Evolutionary conservation across 2,797 vertebrate genomes (phyloP).

Genomic region (Xerus rutilus): DNA sequence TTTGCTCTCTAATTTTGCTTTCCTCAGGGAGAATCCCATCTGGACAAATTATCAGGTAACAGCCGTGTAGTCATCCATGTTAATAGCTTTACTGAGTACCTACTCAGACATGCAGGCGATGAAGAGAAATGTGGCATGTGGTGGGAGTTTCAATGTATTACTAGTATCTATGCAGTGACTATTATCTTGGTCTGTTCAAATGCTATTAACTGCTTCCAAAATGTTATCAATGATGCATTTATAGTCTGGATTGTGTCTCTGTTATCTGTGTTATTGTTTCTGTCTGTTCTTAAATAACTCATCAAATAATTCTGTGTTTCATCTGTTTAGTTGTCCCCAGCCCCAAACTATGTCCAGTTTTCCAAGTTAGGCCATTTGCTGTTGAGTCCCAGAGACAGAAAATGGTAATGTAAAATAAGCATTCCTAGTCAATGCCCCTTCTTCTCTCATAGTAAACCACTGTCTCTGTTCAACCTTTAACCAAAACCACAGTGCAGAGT

Average conservation of each 20-base stretch:
- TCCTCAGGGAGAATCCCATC: slow-evolving; percentile 11
- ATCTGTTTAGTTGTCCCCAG: slow-evolving; percentile 62
- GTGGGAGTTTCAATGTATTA: neutral
- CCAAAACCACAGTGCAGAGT: slow-evolving; percentile 49
- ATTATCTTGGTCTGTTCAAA: slow-evolving; percentile 69
- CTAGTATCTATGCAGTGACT: slow-evolving; percentile 23
- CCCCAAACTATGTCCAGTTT: neutral
- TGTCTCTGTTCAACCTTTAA: slow-evolving; percentile 57
- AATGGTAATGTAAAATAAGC: neutral
- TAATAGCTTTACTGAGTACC: slow-evolving; percentile 87
- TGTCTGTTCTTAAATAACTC: slow-evolving; percentile 72
- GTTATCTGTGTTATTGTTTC: slow-evolving; percentile 83
- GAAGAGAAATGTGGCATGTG: slow-evolving; percentile 36
- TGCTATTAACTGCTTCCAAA: slow-evolving; percentile 88
- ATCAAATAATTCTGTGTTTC: slow-evolving; percentile 73
- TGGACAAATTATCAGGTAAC: slow-evolving; percentile 73
- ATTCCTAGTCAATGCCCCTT: neutral
- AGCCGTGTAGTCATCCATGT: slow-evolving; percentile 87
- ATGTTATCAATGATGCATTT: slow-evolving; percentile 82
- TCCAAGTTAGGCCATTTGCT: neutral
- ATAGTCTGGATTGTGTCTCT: slow-evolving; percentile 76
- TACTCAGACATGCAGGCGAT: slow-evolving; percentile 8
- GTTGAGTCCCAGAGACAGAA: slow-evolving; percentile 52
- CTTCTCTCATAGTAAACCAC: slow-evolving; percentile 4
- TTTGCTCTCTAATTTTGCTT: slow-evolving; percentile 60